phyloP scores from a whole-genome alignment of 1,140 invertebrate species.

The Drosophila tristis region DNA sequence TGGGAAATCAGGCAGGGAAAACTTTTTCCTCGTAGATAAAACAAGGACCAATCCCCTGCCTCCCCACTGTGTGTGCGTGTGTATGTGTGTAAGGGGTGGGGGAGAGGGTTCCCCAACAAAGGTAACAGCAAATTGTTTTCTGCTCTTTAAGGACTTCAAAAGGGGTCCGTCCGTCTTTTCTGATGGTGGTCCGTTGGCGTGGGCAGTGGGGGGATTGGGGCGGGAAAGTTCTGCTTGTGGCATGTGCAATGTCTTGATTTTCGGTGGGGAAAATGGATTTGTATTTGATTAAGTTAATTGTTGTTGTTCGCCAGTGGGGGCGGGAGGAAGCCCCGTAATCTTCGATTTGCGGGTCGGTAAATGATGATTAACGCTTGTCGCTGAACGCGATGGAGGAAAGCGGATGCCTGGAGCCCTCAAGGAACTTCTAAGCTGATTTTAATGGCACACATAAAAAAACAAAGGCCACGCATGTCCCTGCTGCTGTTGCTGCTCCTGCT shows the following conservation, averaged over 20 bases:
- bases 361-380: slow-evolving; percentile 75
- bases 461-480: slow-evolving; percentile 19
- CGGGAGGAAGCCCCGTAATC: slow-evolving; percentile 15
- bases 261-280: slow-evolving; percentile 33
- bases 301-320: slow-evolving; percentile 14
- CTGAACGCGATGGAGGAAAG: background rate
- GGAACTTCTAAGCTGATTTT: slow-evolving; percentile 73
- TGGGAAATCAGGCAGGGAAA: slow-evolving; percentile 29
- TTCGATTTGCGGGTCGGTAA: slow-evolving; percentile 57
- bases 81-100: background rate
- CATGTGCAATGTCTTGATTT: slow-evolving; percentile 70
- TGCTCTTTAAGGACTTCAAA: slow-evolving; percentile 60
- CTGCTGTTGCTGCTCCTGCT: slow-evolving; percentile 25
- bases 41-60: slow-evolving; percentile 32
- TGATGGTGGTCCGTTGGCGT: no score
- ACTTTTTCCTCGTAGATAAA: slow-evolving; percentile 75
- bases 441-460: slow-evolving; percentile 58
- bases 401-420: slow-evolving; percentile 5
- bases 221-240: slow-evolving; percentile 34
- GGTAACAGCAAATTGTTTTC: slow-evolving; percentile 68
- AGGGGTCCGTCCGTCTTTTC: slow-evolving; percentile 1
- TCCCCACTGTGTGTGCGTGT: slow-evolving; percentile 3
- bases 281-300: slow-evolving; percentile 82
- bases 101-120: slow-evolving; percentile 35
- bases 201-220: background rate